Percentiles rank a stretch among this genome's conserved stretches.
These are phyloP conservation scores for Pitta sordida DNA, from an alignment of 2,113 vertebrate genomes.

Conservation along the genomic window DNA sequence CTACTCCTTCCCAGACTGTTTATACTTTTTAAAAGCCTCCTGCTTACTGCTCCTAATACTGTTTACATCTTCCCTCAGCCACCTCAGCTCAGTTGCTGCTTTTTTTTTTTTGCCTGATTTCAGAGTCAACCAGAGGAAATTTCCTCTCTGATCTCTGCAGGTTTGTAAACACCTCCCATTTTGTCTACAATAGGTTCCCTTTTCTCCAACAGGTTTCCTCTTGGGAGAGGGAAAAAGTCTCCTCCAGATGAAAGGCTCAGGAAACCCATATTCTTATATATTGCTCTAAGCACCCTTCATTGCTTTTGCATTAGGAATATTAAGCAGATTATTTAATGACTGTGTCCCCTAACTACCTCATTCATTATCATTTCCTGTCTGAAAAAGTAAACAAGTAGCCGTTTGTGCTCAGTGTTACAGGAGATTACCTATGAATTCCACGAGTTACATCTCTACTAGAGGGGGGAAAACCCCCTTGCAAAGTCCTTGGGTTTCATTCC, in stretches of 20 bases:
- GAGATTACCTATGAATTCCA: constrained; percentile 3
- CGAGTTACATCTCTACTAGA: neutral
- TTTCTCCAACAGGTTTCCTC: neutral
- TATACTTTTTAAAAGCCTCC: constrained; percentile 54
- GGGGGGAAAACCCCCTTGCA: neutral
- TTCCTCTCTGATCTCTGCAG: constrained; percentile 35
- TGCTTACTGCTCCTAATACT: constrained; percentile 56
- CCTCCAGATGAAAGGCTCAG: neutral
- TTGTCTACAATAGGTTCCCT: neutral
- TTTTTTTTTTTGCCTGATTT: constrained; percentile 23
- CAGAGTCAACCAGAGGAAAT: constrained; percentile 7
- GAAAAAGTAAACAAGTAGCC: constrained; percentile 47
- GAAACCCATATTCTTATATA: neutral
- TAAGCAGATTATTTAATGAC: constrained; percentile 39
- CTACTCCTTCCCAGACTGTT: constrained; percentile 62
- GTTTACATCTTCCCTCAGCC: constrained; percentile 53
- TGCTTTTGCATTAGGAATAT: neutral
- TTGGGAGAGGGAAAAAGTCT: neutral
- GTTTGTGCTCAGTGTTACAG: constrained; percentile 38
- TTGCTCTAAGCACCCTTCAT: neutral
- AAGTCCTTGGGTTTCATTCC: neutral
- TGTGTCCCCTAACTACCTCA: constrained; percentile 28
- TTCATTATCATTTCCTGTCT: constrained; percentile 37
- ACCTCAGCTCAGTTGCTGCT: constrained; percentile 32
- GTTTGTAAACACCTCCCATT: constrained; percentile 15